Evolutionary conservation across 2,113 vertebrate species (phyloP).

Genomic region (Alligator mississippiensis): DNA sequence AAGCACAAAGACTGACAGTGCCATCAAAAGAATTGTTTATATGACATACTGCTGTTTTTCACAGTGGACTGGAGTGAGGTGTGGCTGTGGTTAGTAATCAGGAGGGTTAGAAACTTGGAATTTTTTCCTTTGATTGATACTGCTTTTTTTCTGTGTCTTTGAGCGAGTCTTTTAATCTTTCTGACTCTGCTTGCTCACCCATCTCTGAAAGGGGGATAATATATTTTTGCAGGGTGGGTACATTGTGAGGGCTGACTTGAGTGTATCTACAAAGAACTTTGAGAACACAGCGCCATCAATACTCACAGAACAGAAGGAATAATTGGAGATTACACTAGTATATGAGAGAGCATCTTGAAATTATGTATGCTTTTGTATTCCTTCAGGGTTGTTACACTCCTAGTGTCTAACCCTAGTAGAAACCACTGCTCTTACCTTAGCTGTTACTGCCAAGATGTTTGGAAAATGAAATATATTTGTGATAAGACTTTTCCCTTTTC

Average conservation of each 20-base stretch:
- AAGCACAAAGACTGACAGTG: neutral
- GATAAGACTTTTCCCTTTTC: neutral
- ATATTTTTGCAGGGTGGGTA: rapidly evolving
- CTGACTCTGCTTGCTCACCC: neutral
- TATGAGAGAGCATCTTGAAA: neutral
- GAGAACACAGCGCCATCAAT: neutral
- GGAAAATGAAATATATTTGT: slow-evolving; percentile 15
- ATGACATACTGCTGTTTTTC: too few relatives aligned
- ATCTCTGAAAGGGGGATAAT: neutral
- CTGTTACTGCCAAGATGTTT: neutral
- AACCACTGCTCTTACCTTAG: neutral
- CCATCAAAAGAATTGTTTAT: rapidly evolving
- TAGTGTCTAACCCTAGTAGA: neutral
- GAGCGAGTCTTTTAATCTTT: neutral
- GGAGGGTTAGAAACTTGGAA: neutral
- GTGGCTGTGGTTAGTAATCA: neutral
- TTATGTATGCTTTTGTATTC: neutral
- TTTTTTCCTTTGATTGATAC: neutral
- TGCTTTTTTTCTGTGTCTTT: neutral
- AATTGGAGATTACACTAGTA: neutral
- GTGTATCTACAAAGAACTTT: neutral
- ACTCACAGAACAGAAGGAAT: neutral
- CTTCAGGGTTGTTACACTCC: rapidly evolving
- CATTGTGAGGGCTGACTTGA: neutral
- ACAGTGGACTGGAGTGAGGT: neutral